Conservation (phyloP, 1,140 invertebrate genomes). For the Drosophila leontia region DNA sequence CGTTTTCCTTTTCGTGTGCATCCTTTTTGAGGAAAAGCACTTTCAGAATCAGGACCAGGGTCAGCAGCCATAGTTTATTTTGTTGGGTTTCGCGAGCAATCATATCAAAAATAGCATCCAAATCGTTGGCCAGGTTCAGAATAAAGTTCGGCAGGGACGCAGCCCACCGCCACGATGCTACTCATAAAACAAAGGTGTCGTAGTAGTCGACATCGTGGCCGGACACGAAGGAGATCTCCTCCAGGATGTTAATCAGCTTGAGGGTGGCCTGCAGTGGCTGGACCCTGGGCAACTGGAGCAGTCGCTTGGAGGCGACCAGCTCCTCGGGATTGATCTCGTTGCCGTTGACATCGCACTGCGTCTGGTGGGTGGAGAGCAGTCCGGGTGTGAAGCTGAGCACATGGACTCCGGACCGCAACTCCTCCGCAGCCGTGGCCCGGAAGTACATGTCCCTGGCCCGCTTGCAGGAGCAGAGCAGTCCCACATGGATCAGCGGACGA, state of each 20-base stretch:
- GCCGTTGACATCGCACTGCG: slow-evolving; percentile 85
- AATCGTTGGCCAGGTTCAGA: slow-evolving; percentile 30
- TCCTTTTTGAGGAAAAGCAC: slow-evolving; percentile 34
- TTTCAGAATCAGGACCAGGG: slow-evolving; percentile 39
- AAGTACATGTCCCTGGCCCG: slow-evolving; percentile 96
- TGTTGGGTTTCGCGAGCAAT: slow-evolving; percentile 15
- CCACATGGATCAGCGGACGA: slow-evolving; percentile 90
- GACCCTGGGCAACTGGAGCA: slow-evolving; percentile 40
- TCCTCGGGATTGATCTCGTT: slow-evolving; percentile 56
- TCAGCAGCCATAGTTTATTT: slow-evolving; percentile 66
- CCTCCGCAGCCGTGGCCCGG: slow-evolving; percentile 90
- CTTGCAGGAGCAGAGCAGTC: slow-evolving; percentile 93
- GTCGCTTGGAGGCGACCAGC: slow-evolving; percentile 24
- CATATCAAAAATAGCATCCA: slow-evolving; percentile 30
- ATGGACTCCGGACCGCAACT: slow-evolving; percentile 87
- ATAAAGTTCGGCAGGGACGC: slow-evolving; percentile 38
- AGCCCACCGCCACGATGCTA: slow-evolving; percentile 65
- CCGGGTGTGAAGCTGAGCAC: slow-evolving; percentile 97
- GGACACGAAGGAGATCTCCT: slow-evolving; percentile 74
- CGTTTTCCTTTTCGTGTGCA: slow-evolving; percentile 44
- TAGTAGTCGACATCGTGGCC: slow-evolving; percentile 83
- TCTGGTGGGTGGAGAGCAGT: slow-evolving; percentile 92
- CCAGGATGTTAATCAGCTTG: slow-evolving; percentile 77
- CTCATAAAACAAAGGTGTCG: slow-evolving; percentile 81
- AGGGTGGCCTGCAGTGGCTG: slow-evolving; percentile 59